Evolutionary conservation across 2,113 vertebrate species (phyloP).

Genomic region (Erinaceus europaeus): DNA sequence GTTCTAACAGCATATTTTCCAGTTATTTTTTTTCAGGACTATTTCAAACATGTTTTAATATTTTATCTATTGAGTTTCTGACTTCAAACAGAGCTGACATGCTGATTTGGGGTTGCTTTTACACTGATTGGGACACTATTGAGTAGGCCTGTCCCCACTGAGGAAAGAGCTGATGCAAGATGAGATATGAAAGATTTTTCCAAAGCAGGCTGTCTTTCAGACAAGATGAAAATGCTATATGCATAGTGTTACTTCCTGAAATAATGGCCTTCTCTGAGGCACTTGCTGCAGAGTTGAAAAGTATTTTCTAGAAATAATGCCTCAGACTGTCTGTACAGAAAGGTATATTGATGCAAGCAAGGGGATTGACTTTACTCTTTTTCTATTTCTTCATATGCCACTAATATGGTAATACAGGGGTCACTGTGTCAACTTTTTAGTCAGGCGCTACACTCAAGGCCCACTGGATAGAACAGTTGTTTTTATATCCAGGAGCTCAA

Average conservation of each 20-base stretch:
- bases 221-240: neutral
- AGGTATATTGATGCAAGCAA: neutral
- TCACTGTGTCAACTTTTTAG: neutral
- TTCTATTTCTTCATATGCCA: neutral
- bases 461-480: no score
- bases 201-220: neutral
- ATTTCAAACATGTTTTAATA: slow-evolving; percentile 9
- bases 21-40: slow-evolving; percentile 18
- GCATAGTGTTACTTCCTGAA: neutral
- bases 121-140: neutral
- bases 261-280: neutral
- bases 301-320: neutral
- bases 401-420: neutral
- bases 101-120: neutral
- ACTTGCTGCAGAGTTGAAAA: neutral
- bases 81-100: neutral
- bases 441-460: neutral
- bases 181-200: neutral
- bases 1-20: neutral
- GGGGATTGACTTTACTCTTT: slow-evolving; percentile 19
- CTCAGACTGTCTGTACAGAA: neutral
- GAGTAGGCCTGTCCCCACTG: neutral
- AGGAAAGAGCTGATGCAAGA: neutral
- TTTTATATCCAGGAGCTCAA: neutral
- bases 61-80: neutral